A percentile compares a stretch with the other conserved stretches of the same genome.
Conservation (phyloP, 2,113 vertebrate genomes). For the Cricetomys ansorgei region DNA sequence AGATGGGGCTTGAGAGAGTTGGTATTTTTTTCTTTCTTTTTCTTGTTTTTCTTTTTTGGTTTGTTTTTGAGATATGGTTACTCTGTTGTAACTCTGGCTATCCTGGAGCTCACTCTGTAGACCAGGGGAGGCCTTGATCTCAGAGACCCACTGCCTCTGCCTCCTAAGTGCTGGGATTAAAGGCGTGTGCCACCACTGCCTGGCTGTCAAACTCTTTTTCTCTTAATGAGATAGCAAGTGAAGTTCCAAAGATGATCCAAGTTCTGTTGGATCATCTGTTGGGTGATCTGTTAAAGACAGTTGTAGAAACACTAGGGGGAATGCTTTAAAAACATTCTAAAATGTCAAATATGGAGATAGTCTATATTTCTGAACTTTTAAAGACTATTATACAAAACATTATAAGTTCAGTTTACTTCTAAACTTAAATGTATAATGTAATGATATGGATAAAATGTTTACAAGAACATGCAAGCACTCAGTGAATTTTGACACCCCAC, state of each 20-base stretch:
- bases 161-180: too few species aligned
- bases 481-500: neutral
- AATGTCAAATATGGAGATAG: neutral
- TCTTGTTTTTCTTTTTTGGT: too few species aligned
- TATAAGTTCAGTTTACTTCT: conserved; percentile 26
- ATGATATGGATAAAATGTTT: conserved; percentile 22
- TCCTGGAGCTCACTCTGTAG: too few species aligned
- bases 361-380: neutral
- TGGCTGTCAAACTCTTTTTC: conserved; percentile 19
- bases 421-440: neutral
- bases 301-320: conserved; percentile 12
- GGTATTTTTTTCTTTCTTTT: too few species aligned
- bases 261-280: too few species aligned
- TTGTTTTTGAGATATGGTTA: too few species aligned
- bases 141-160: too few species aligned
- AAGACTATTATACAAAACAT: neutral
- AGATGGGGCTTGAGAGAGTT: neutral
- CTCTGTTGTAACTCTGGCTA: too few species aligned
- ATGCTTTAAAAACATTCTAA: neutral
- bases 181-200: too few species aligned
- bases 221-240: neutral
- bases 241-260: conserved; percentile 22
- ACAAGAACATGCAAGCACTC: neutral
- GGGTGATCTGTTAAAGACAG: conserved; percentile 18
- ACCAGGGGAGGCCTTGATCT: too few species aligned